These are phyloP conservation scores for Cricetomys ansorgei DNA, from an alignment of 2,113 vertebrate species.

Conservation along the genomic window DNA sequence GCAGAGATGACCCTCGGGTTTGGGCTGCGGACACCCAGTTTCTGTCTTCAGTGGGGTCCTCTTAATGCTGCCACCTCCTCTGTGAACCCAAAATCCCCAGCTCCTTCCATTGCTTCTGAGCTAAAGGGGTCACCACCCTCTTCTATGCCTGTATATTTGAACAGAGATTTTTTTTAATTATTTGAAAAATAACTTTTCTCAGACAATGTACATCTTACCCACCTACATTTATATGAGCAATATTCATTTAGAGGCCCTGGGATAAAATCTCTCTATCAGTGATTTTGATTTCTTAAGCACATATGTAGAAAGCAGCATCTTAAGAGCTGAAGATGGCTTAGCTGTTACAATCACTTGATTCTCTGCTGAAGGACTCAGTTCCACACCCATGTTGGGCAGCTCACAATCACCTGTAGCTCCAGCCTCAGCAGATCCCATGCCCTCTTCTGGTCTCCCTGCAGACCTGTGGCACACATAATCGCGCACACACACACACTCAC, in stretches of 20 bases:
- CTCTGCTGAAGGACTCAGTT: not conserved
- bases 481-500: not conserved
- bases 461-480: not conserved
- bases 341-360: not conserved
- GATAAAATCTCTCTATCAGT: not conserved
- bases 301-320: constrained; percentile 70
- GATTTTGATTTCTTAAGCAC: constrained; percentile 70
- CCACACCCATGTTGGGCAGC: no score
- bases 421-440: not conserved
- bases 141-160: not conserved
- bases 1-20: no score
- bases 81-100: not conserved
- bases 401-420: not conserved
- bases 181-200: constrained; percentile 23
- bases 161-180: not conserved
- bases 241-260: not conserved
- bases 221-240: constrained; percentile 27
- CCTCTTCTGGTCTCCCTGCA: not conserved
- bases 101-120: not conserved
- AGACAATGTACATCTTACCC: not conserved
- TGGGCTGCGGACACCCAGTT: not conserved
- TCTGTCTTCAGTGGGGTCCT: not conserved
- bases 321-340: constrained; percentile 30
- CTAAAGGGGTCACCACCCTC: not conserved
- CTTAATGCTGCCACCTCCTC: not conserved